Evolutionary conservation across 1,140 invertebrate genomes (phyloP).

Genomic region (Drosophila lini): DNA sequence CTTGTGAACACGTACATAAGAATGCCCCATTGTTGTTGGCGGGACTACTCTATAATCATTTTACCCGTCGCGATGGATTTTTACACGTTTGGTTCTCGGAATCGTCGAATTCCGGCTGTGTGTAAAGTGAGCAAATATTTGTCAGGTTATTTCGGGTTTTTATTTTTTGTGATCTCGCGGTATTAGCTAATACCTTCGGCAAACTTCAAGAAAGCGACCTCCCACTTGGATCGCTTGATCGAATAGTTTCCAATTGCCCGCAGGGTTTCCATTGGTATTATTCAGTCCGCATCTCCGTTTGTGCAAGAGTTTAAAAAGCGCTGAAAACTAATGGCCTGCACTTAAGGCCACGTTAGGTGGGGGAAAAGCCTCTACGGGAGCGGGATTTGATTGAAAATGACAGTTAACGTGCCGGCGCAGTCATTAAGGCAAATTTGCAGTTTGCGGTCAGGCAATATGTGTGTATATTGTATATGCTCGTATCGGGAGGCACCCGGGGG

Average conservation of each 20-base stretch:
- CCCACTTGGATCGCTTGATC: slow-evolving; percentile 29
- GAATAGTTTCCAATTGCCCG: slow-evolving; percentile 19
- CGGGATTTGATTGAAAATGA: slow-evolving; percentile 63
- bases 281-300: slow-evolving; percentile 42
- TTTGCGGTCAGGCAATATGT: slow-evolving; percentile 58
- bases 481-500: slow-evolving; percentile 2
- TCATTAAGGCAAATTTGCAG: slow-evolving; percentile 71
- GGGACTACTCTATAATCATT: slow-evolving; percentile 51
- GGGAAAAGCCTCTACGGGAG: slow-evolving; percentile 12
- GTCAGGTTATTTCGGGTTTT: slow-evolving; percentile 24
- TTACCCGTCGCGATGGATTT: slow-evolving; percentile 59
- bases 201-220: slow-evolving; percentile 39
- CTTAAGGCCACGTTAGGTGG: slow-evolving; percentile 49
- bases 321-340: slow-evolving; percentile 61
- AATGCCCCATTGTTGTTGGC: slow-evolving; percentile 62
- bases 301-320: slow-evolving; percentile 71
- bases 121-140: slow-evolving; percentile 48
- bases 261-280: slow-evolving; percentile 29
- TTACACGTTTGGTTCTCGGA: slow-evolving; percentile 74
- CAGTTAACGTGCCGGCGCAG: slow-evolving; percentile 66
- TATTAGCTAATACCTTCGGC: slow-evolving; percentile 38
- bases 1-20: slow-evolving; percentile 54
- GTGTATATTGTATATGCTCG: not conserved
- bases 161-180: not conserved
- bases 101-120: slow-evolving; percentile 21